These are phyloP conservation scores for Euclidia mi DNA, from an alignment of 2,888 invertebrate species.

Conservation along the genomic window DNA sequence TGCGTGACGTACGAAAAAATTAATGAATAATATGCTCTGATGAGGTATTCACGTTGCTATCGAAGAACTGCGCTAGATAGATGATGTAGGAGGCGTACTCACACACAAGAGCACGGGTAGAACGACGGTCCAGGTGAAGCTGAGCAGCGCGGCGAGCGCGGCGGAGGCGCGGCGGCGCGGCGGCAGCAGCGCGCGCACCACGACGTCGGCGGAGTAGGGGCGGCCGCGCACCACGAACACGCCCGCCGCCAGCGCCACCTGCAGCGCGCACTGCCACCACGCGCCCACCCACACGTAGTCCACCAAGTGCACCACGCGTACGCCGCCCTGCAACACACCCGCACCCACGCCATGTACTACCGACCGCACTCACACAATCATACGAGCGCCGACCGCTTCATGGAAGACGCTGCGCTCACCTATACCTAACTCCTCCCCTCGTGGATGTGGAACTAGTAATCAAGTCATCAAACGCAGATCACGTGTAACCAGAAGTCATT, in stretches of 20 bases:
- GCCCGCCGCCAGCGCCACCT: slow-evolving; percentile 94
- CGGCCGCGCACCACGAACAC: slow-evolving; percentile 96
- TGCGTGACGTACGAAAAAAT: too few relatives aligned
- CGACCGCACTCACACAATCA: too few relatives aligned
- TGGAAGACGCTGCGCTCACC: too few relatives aligned
- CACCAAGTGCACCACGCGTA: slow-evolving; percentile 95
- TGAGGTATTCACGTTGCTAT: too few relatives aligned
- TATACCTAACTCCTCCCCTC: too few relatives aligned
- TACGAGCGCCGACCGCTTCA: too few relatives aligned
- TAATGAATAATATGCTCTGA: too few relatives aligned
- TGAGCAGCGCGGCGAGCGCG: slow-evolving; percentile 92
- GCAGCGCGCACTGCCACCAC: slow-evolving; percentile 96
- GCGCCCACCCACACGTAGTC: slow-evolving; percentile 95
- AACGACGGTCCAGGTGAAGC: slow-evolving; percentile 97
- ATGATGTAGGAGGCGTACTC: slow-evolving; percentile 59
- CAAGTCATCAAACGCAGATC: too few relatives aligned
- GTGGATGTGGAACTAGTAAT: too few relatives aligned
- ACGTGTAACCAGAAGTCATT: too few relatives aligned
- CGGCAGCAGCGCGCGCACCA: slow-evolving; percentile 85
- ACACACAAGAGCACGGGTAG: slow-evolving; percentile 95
- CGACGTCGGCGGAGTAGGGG: slow-evolving; percentile 94
- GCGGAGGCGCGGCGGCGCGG: slow-evolving; percentile 72
- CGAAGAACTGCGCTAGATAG: too few relatives aligned
- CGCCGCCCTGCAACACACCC: slow-evolving; percentile 90
- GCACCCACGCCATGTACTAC: too few relatives aligned